phyloP scores from a whole-genome alignment of 2,888 invertebrate species.

The Papilio demoleus region DNA sequence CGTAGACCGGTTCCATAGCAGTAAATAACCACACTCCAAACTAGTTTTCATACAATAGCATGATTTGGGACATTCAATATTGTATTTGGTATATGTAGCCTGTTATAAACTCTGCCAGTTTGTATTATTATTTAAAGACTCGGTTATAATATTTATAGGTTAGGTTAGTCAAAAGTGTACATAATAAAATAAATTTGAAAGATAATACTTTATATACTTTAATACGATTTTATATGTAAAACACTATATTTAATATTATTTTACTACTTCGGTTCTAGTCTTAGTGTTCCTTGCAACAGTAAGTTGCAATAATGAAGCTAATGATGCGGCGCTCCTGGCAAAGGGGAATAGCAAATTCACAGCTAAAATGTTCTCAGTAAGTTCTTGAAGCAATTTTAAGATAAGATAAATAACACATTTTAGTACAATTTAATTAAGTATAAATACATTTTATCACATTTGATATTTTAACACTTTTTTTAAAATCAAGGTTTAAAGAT shows the following conservation, averaged over 20 bases:
- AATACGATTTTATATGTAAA: not conserved
- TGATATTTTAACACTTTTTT: too few species aligned
- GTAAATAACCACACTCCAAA: slow-evolving; percentile 19
- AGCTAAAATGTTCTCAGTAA: slow-evolving; percentile 65
- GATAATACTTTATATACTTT: not conserved
- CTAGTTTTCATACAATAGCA: slow-evolving; percentile 28
- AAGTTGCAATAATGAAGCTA: slow-evolving; percentile 42
- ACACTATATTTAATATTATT: not conserved
- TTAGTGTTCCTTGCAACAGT: slow-evolving; percentile 53
- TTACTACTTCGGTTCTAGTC: slow-evolving; percentile 9
- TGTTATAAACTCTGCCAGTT: not conserved
- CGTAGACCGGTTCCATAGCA: slow-evolving; percentile 37
- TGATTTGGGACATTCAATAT: not conserved
- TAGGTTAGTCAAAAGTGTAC: too few species aligned
- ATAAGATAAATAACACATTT: too few species aligned
- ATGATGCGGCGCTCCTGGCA: slow-evolving; percentile 48
- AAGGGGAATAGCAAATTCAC: slow-evolving; percentile 61
- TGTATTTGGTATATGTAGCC: not conserved
- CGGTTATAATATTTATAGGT: too few species aligned
- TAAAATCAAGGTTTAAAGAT: too few species aligned
- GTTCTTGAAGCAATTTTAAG: slow-evolving; percentile 43
- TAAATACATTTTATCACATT: too few species aligned
- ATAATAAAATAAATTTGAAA: not conserved
- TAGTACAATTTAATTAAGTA: too few species aligned
- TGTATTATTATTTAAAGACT: too few species aligned